phyloP scores from a whole-genome alignment of 2,113 vertebrate species.

The Chloroceryle aenea region DNA sequence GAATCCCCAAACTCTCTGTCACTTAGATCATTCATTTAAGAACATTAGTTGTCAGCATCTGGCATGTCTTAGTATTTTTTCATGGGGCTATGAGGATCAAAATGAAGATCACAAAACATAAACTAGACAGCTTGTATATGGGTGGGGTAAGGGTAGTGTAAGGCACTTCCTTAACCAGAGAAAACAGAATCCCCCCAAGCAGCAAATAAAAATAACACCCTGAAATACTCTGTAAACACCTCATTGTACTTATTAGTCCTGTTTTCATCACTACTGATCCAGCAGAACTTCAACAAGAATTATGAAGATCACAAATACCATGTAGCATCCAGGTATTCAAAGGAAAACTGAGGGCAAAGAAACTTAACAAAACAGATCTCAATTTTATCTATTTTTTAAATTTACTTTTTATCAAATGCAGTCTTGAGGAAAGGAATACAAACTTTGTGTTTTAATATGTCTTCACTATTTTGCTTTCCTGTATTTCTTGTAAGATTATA shows the following conservation, averaged over 20 bases:
- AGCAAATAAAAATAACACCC: neutral
- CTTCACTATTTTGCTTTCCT: neutral
- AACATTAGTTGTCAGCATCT: neutral
- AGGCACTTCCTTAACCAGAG: neutral
- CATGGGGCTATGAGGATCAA: neutral
- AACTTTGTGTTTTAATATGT: neutral
- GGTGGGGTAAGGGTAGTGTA: neutral
- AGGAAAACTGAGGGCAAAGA: neutral
- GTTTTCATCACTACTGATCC: no score
- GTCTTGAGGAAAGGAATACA: neutral
- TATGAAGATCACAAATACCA: neutral
- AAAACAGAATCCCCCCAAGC: neutral
- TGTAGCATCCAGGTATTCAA: neutral
- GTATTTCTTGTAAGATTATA: neutral
- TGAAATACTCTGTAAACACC: neutral
- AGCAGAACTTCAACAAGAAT: neutral
- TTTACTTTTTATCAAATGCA: neutral
- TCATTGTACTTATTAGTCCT: neutral
- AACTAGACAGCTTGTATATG: neutral
- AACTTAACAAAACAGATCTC: neutral
- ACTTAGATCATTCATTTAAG: neutral
- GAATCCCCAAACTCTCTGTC: neutral
- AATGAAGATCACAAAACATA: neutral
- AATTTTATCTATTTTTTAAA: rapidly evolving
- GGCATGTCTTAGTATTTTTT: neutral